A percentile compares a stretch with the other conserved stretches of the same genome.
Evolutionary conservation across 1,140 invertebrate genomes (phyloP).

Genomic region (Eriosoma lanigerum): DNA sequence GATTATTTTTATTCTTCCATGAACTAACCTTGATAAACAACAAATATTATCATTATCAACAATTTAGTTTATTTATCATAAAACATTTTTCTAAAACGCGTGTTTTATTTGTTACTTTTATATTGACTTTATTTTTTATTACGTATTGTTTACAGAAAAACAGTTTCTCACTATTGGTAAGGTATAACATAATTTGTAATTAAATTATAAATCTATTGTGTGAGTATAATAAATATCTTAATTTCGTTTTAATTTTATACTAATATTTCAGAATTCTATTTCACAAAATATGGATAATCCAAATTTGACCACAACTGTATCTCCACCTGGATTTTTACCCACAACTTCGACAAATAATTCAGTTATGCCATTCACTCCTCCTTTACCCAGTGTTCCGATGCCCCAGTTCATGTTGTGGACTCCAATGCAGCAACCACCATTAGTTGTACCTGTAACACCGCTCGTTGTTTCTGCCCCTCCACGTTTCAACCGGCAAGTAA

Average conservation of each 20-base stretch:
- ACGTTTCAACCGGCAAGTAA: constrained; percentile 12
- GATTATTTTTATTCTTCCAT: constrained; percentile 12
- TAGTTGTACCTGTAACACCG: constrained; percentile 35
- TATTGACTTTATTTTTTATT: not conserved
- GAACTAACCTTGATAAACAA: constrained; percentile 35
- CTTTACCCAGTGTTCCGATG: constrained; percentile 37
- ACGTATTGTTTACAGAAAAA: not conserved
- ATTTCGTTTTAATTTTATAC: no score
- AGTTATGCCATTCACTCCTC: constrained; percentile 46
- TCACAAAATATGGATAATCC: constrained; percentile 25
- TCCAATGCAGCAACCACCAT: constrained; percentile 33
- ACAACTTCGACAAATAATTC: constrained; percentile 30
- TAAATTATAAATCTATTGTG: no score
- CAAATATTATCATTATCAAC: constrained; percentile 38
- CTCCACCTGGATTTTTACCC: constrained; percentile 30
- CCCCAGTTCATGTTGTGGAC: constrained; percentile 19
- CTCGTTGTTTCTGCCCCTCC: constrained; percentile 44
- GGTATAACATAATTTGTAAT: not conserved
- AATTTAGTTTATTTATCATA: constrained; percentile 22
- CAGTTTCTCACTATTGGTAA: not conserved
- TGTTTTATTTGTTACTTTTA: not conserved
- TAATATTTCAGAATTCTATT: not conserved
- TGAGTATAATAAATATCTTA: no score
- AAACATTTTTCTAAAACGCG: not conserved
- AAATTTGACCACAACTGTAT: not conserved